Evolutionary conservation across 2,113 vertebrate species (phyloP).

Genomic region (Oreochromis aureus): DNA sequence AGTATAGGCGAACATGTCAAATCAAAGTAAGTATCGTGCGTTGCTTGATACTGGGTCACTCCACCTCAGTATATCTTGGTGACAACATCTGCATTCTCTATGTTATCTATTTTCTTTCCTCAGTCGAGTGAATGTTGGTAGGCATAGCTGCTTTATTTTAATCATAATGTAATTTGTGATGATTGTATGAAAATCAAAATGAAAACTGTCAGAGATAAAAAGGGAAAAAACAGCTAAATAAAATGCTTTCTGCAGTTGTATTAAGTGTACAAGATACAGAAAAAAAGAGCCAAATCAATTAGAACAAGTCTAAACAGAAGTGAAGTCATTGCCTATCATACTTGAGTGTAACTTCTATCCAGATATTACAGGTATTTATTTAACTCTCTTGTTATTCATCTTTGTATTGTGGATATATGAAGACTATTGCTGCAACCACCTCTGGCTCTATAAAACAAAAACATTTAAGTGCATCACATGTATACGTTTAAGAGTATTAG

Average conservation of each 20-base stretch:
- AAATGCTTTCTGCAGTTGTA: not conserved
- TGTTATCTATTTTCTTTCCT: not conserved
- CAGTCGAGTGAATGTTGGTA: not conserved
- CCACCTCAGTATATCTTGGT: not conserved
- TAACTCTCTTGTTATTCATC: not conserved
- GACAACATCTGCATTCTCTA: not conserved
- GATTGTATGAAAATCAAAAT: not conserved
- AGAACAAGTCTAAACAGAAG: not conserved
- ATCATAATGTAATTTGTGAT: not conserved
- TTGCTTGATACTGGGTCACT: conserved; percentile 7
- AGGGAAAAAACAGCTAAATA: fast-evolving
- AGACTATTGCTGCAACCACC: not conserved
- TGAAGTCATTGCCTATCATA: not conserved
- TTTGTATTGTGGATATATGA: not conserved
- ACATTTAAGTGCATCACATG: not conserved
- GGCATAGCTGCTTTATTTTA: not conserved
- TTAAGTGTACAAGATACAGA: not conserved
- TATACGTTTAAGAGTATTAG: not conserved
- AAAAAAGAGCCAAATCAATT: not conserved
- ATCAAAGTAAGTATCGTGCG: not conserved
- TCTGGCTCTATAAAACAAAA: not conserved
- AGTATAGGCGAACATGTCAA: not conserved
- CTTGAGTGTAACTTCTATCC: not conserved
- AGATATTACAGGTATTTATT: not conserved
- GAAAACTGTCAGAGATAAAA: not conserved